Conservation (phyloP, 2,113 vertebrate species). For the Sakesphorus luctuosus region DNA sequence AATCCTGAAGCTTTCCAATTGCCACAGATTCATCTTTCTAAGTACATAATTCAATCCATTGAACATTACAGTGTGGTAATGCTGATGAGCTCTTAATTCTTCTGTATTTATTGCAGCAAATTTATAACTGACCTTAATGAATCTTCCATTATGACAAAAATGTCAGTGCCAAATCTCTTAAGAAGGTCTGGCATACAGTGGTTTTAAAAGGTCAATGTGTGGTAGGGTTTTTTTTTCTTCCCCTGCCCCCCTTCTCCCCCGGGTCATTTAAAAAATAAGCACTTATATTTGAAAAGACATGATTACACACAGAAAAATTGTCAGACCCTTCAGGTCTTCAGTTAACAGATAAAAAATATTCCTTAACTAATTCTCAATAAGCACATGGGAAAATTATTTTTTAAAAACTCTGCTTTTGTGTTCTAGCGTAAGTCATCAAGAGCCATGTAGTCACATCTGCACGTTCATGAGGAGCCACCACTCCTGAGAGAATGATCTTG, state of each 20-base stretch:
- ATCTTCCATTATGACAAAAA: slow-evolving; percentile 69
- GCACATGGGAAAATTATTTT: not conserved
- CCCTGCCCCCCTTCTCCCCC: not conserved
- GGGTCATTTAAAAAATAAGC: slow-evolving; percentile 23
- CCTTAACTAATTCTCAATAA: not conserved
- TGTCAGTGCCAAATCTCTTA: slow-evolving; percentile 67
- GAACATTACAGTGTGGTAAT: slow-evolving; percentile 50
- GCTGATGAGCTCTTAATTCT: slow-evolving; percentile 77
- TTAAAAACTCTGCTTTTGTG: not conserved
- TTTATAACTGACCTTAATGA: slow-evolving; percentile 74
- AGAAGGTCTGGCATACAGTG: slow-evolving; percentile 48
- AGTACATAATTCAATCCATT: slow-evolving; percentile 70
- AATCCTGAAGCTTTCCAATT: slow-evolving; percentile 60
- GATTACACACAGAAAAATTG: not conserved
- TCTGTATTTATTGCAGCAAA: slow-evolving; percentile 70
- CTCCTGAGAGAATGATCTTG: not conserved
- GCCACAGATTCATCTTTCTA: slow-evolving; percentile 65
- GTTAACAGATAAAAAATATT: not conserved
- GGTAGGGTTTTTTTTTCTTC: not conserved
- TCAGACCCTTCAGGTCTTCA: not conserved
- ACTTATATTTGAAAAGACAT: slow-evolving; percentile 38
- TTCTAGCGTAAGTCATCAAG: not conserved
- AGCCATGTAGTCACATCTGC: not conserved
- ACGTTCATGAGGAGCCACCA: fast-evolving
- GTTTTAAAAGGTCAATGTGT: slow-evolving; percentile 62